These are phyloP conservation scores for Echeneis naucrates DNA, from an alignment of 2,797 vertebrate genomes.

Conservation along the genomic window DNA sequence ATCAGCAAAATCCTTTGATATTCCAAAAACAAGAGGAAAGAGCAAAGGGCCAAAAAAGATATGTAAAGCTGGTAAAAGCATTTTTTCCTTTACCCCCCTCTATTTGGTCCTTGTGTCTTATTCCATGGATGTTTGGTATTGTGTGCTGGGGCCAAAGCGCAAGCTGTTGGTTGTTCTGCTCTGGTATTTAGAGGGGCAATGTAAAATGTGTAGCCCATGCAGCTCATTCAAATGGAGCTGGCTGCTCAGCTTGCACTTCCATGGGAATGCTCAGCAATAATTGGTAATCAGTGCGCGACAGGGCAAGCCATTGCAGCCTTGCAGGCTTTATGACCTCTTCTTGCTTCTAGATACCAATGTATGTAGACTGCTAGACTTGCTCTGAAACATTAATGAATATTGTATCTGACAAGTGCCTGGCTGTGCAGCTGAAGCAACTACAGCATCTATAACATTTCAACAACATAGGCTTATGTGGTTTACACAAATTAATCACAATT, in stretches of 20 bases:
- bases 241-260: constrained; percentile 56
- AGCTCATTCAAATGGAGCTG: constrained; percentile 67
- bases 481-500: neutral
- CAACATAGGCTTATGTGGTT: neutral
- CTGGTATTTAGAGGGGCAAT: constrained; percentile 68
- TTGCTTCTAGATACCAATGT: constrained; percentile 27
- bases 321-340: constrained; percentile 51
- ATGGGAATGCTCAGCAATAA: constrained; percentile 62
- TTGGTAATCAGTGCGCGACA: constrained; percentile 71
- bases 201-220: constrained; percentile 52
- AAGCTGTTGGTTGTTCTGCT: constrained; percentile 52
- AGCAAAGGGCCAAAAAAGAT: constrained; percentile 36
- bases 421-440: constrained; percentile 25
- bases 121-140: constrained; percentile 32
- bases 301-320: constrained; percentile 43
- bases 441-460: neutral
- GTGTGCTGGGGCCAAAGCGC: constrained; percentile 42
- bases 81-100: constrained; percentile 29
- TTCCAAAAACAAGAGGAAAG: constrained; percentile 60
- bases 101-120: constrained; percentile 29
- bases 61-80: constrained; percentile 33
- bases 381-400: constrained; percentile 54
- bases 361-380: constrained; percentile 32
- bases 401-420: constrained; percentile 27
- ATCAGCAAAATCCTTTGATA: constrained; percentile 75